These are phyloP conservation scores for Tetanocera ferruginea DNA, from an alignment of 2,888 invertebrate species.

Conservation along the genomic window DNA sequence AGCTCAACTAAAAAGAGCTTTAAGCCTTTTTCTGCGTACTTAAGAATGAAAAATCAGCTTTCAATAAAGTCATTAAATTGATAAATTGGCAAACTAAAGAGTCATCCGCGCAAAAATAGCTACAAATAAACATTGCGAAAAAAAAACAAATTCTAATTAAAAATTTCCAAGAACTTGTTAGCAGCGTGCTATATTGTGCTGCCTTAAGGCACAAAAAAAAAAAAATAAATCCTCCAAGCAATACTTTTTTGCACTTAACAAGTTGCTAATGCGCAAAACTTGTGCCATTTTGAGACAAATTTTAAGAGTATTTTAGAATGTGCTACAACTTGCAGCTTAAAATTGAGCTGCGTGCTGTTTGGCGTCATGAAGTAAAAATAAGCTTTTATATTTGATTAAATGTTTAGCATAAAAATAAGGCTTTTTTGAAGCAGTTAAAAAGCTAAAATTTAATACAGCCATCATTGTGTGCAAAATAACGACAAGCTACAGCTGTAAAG, in stretches of 20 bases:
- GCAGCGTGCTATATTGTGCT: background rate
- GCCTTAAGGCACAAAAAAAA: background rate
- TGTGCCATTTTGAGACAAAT: background rate
- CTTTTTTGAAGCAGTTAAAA: too few species aligned
- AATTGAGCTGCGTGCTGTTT: too few species aligned
- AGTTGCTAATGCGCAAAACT: background rate
- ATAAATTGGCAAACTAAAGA: slow-evolving; percentile 54
- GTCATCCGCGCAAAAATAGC: slow-evolving; percentile 10
- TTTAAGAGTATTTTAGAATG: too few species aligned
- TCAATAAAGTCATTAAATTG: slow-evolving; percentile 66
- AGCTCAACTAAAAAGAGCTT: background rate
- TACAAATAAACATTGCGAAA: background rate
- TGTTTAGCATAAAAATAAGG: too few species aligned
- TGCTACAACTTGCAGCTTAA: too few species aligned
- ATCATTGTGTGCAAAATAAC: too few species aligned
- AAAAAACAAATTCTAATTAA: slow-evolving; percentile 53
- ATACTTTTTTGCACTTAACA: background rate
- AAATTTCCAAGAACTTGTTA: slow-evolving; percentile 56
- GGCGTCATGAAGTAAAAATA: too few species aligned
- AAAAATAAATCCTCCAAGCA: background rate
- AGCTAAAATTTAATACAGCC: too few species aligned
- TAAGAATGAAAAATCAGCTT: slow-evolving; percentile 42
- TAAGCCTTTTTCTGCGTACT: background rate
- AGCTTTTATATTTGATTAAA: too few species aligned
- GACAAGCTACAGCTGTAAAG: too few species aligned